Evolutionary conservation across 2,797 vertebrate genomes (phyloP).

Genomic region (Euphonia xanthogaster): DNA sequence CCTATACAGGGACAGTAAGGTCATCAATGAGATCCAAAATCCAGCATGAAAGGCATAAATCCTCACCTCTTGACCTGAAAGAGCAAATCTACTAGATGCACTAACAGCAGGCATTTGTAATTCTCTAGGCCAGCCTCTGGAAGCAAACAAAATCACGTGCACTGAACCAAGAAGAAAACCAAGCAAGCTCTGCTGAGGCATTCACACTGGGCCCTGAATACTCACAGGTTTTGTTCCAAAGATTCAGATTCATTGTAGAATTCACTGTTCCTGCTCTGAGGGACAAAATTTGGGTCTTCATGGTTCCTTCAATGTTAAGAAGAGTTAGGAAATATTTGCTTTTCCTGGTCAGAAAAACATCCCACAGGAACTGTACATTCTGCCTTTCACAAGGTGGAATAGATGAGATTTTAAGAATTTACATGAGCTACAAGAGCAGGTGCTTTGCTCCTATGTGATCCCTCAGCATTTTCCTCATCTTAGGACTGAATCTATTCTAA

Average conservation of each 20-base stretch:
- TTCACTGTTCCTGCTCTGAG: not conserved
- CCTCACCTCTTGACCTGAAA: not conserved
- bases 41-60: not conserved
- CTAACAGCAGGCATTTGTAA: not conserved
- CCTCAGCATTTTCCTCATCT: not conserved
- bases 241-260: not conserved
- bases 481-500: not conserved
- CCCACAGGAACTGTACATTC: not conserved
- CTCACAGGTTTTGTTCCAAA: not conserved
- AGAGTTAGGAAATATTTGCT: not conserved
- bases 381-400: not conserved
- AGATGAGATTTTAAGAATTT: not conserved
- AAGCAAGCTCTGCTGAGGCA: not conserved
- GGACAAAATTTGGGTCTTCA: not conserved
- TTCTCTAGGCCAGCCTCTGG: not conserved
- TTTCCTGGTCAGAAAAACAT: not conserved
- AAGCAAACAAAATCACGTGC: not conserved
- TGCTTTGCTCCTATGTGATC: not conserved
- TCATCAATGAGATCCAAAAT: not conserved
- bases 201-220: not conserved
- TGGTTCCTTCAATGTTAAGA: not conserved
- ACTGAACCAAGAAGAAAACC: not conserved
- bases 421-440: not conserved
- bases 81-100: not conserved
- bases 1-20: not conserved